Evolutionary conservation across 2,888 invertebrate species (phyloP), one percentile per base, ranked within the genome.

Genomic region (Cremastobaeus sp.): DNA sequence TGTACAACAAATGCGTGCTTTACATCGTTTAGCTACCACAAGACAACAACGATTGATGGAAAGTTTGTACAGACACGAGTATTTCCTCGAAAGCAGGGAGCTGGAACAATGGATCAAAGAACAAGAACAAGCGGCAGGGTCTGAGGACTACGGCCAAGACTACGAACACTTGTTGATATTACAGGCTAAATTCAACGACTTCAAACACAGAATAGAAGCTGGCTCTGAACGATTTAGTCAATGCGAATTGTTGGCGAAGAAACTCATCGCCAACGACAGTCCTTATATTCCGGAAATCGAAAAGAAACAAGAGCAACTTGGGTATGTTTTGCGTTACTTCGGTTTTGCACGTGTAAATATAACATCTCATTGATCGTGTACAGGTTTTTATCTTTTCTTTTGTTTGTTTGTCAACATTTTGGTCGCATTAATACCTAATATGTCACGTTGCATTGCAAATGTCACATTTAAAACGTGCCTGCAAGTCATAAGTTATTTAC

Each of bases 131-230:
- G 93, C 94, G 0, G 97, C 97, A 0, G 93, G 94, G 48, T 95
- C 95, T 60, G 97, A 97, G 82, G 98, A 98, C 85, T 97, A 96
- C 82, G 98, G 98, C 0, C 95, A 95, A 85, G 98, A 98, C 87
- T 97, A 94, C 82, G 96, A 97, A 82, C 97, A 97, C 88, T 88
- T 97, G 50, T 86, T 95, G 88, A 93, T 95, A 80, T 88, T 97
- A 21, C 93, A 95, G 85, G 93, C 93, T 28, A 97, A 97, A 87
- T 98, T 97, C 86, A 96, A 97, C 78, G 97, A 98, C 85, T 93
- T 98, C 54, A 96, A 96, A 72, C 95, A 95, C 84, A 91, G 94
- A 43, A 95, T 98, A 3, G 96, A 97, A 84, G 93, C 95, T 15
- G 97, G 96, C 0, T 93, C 95, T 0, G 97, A 97, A 84, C 89